Conservation (phyloP, 2,888 invertebrate genomes). For the Epirrhoe alternata region DNA sequence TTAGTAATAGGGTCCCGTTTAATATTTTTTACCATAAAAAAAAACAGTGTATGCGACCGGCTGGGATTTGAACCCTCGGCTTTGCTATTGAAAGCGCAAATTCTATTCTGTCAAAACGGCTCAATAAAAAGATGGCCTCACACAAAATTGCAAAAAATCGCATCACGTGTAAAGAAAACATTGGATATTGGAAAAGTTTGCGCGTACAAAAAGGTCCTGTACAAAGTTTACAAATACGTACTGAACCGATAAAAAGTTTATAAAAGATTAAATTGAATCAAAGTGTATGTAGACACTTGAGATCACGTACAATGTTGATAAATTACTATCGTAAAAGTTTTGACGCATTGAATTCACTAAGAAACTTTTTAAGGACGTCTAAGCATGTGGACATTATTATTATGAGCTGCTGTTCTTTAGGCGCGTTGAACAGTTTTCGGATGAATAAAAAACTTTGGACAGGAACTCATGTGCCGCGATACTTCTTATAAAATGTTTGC, state of each 20-base stretch:
- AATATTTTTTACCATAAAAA: too few species aligned
- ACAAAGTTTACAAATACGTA: constrained; percentile 5
- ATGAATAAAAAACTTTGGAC: too few species aligned
- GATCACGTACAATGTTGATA: background rate
- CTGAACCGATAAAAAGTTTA: constrained; percentile 11
- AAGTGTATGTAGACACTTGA: background rate
- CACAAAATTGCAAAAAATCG: constrained; percentile 11
- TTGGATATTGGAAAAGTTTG: constrained; percentile 29
- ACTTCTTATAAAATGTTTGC: too few species aligned
- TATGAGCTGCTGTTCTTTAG: too few species aligned
- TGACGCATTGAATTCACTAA: background rate
- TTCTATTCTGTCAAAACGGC: too few species aligned
- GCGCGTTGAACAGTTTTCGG: too few species aligned
- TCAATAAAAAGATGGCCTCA: background rate
- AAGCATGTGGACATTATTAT: too few species aligned
- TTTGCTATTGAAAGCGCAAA: too few species aligned
- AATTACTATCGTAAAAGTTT: background rate
- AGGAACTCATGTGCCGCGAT: too few species aligned
- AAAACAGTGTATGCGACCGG: background rate
- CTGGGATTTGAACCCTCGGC: too few species aligned
- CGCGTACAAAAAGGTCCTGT: constrained; percentile 2
- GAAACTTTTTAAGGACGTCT: too few species aligned
- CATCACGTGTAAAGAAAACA: constrained; percentile 24
- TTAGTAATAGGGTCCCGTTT: too few species aligned
- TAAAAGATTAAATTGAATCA: constrained; percentile 7